phyloP scores from a whole-genome alignment of 1,140 invertebrate species.

The Archivesica marissinica region DNA sequence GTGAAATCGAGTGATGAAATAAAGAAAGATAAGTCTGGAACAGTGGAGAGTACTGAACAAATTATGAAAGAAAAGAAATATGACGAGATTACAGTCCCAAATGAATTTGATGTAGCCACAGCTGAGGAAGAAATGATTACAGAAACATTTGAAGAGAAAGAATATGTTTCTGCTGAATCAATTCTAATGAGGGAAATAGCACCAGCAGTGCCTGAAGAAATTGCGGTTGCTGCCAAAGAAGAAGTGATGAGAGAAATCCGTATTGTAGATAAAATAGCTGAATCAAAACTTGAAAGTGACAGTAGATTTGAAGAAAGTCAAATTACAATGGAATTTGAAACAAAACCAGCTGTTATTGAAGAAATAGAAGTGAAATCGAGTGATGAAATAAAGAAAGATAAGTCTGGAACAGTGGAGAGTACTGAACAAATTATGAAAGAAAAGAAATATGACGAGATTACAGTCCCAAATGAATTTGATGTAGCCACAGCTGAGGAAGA shows the following conservation, averaged over 20 bases:
- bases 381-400: slow-evolving; percentile 62
- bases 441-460: neutral
- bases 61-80: neutral
- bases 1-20: too few species aligned
- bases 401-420: neutral
- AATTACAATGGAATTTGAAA: too few species aligned
- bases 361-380: slow-evolving; percentile 51
- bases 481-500: neutral
- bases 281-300: neutral
- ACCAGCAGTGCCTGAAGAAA: neutral
- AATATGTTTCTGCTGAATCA: too few species aligned
- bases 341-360: neutral
- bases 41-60: neutral
- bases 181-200: neutral
- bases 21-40: neutral
- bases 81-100: neutral
- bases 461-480: neutral
- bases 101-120: neutral
- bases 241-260: neutral
- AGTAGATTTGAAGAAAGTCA: neutral
- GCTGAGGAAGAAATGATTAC: neutral
- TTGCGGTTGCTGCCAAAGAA: neutral
- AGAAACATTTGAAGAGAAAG: too few species aligned
- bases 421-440: too few species aligned
- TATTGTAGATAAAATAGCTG: neutral